phyloP scores from a whole-genome alignment of 2,113 vertebrate species.

The Tyrannus savana region DNA sequence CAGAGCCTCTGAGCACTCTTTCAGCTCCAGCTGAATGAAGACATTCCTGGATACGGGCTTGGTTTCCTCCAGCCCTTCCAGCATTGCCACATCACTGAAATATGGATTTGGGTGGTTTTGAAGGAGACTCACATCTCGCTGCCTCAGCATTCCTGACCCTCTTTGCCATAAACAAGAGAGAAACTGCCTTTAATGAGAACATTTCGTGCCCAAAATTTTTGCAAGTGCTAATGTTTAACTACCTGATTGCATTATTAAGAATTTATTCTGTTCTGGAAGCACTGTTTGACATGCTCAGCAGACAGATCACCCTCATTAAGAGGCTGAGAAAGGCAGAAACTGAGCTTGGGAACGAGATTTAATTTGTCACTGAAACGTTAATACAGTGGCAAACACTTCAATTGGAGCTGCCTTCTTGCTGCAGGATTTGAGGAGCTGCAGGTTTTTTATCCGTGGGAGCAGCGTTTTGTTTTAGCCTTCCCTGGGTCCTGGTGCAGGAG shows the following conservation, averaged over 20 bases:
- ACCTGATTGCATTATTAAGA: not conserved
- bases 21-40: not conserved
- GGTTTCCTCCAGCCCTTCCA: not conserved
- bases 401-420: not conserved
- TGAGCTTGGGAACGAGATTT: not conserved
- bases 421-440: not conserved
- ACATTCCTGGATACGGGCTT: not conserved
- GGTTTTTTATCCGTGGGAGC: not conserved
- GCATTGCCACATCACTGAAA: not conserved
- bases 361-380: not conserved
- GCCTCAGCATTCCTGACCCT: not conserved
- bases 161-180: not conserved
- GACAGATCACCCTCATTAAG: not conserved
- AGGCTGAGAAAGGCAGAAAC: not conserved
- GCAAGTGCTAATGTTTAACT: not conserved
- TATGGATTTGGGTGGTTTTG: not conserved
- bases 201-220: not conserved
- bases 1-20: not conserved
- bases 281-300: not conserved
- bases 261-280: slow-evolving; percentile 14
- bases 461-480: not conserved
- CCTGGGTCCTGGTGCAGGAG: not conserved
- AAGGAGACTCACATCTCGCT: not conserved
- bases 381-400: not conserved
- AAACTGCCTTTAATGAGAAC: not conserved